Evolutionary conservation across 2,888 invertebrate species (phyloP), one percentile per base, ranked within the genome.

Genomic region (Vannuccia rotundouncinata): DNA sequence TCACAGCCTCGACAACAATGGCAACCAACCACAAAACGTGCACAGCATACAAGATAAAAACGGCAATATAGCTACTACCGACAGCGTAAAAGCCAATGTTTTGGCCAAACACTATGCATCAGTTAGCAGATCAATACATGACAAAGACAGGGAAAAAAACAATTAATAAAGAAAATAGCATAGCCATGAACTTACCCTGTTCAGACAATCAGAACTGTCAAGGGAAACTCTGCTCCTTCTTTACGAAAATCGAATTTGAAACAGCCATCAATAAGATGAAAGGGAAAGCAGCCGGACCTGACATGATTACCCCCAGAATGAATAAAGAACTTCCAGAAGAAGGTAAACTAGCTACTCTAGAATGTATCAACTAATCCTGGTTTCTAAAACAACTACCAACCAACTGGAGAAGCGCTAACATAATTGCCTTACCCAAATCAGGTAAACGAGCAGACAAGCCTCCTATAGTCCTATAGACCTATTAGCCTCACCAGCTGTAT

Each of bases 401-500:
- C 29, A 25, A 77, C 25, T 77, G 77, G 77, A 29, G 27, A 29
- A 31, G 30, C 0, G 77, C 77, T 1, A 31, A n/a, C 1, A 77
- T 77, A 1, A 77, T 77, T 59, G 45, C 77, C 0, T 27, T 77
- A 0, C 77, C 77, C 0, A 77, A 77, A 10, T 0, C 25, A 1
- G 77, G 77, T 1, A 77, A 77, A 77, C 77, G 29, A 5, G 31
- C 77, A 1, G 2, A 31, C 31, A 59, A 77, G 25, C n/a, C n/a
- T n/a, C n/a, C n/a, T n/a, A n/a, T n/a, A n/a, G n/a, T n/a, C n/a
- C n/a, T 77, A 45, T 27, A 29, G 77, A 59, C 77, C 77, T 5
- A 31, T 77, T 31, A 59, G 45, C 31, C 29, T 77, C 0, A 77
- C 77, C 31, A 77, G 77, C 77, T 77, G 77, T 27, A 77, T 77